Evolutionary conservation across 2,113 vertebrate species (phyloP), one percentile per base, ranked within the genome.

Genomic region (Tinamus guttatus): DNA sequence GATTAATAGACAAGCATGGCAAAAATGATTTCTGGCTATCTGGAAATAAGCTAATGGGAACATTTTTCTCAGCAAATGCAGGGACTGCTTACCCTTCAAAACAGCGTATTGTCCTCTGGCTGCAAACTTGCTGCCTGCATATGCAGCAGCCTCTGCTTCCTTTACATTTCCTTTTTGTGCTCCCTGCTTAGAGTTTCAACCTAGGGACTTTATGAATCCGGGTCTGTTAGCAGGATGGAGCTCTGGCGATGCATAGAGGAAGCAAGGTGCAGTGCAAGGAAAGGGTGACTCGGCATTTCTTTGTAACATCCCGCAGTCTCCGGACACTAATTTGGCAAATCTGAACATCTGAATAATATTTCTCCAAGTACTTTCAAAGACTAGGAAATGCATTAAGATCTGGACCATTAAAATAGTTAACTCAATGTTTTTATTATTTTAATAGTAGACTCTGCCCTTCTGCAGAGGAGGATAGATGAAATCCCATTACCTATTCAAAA

Each of bases 281-380:
- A 90, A 68, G 38, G 58, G 43, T 94, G 90, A 88, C 59, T 52
- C 68, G 22, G 9, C 3, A n/a, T 54, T 81, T 89, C 30, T 75
- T 68, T 91, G 90, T 91, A 36, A 90, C 91, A 88, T 49, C 36
- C 36, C 43, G 18, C 2, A 5, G 65, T 76, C 62, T 89, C 77
- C 58, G 81, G 90, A 54, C n/a, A 8, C 68, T 69, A 62, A 88
- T 89, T 84, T 94, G 62, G 80, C 32, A 89, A 92, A 73, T 69
- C 7, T 15, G 90, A 41, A 94, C 75, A 36, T 36, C 51, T 89
- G 36, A 92, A 79, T 70, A 81, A 81, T 69, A 49, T 90, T 95
- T 90, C n/a, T 92, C 1, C 32, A 73, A 84, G 76, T 21, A 34
- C 17, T 88, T 81, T 60, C 63, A 51, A 59, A 79, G 73, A 30